Evolutionary conservation across 2,888 invertebrate genomes (phyloP).

Genomic region (Mimachlamys varia): DNA sequence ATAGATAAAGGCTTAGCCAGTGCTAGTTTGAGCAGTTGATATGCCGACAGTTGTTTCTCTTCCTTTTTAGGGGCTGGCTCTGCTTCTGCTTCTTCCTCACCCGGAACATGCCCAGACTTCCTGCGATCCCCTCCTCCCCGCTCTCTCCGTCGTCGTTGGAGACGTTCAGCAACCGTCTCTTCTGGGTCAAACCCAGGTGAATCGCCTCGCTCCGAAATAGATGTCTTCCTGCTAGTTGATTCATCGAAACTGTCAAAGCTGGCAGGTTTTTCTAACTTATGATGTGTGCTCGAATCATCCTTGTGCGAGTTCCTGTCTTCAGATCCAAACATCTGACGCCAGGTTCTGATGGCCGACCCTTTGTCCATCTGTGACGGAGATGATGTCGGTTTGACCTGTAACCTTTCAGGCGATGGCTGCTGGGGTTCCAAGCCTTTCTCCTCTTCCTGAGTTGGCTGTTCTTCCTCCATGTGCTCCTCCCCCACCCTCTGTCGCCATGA

Average conservation of each 20-base stretch:
- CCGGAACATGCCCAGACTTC: neutral
- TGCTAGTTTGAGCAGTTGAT: neutral
- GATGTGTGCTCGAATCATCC: conserved; percentile 42
- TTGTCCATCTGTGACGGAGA: neutral
- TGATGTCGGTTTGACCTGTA: neutral
- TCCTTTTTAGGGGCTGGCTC: neutral
- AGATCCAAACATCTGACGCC: conserved; percentile 34
- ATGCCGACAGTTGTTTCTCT: neutral
- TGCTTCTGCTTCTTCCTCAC: neutral
- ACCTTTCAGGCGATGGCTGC: neutral
- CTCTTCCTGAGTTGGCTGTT: conserved; percentile 52
- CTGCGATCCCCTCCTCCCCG: conserved; percentile 23
- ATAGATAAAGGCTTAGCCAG: neutral
- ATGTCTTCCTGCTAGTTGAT: neutral
- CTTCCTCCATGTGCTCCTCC: conserved; percentile 7
- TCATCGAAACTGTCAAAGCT: conserved; percentile 41
- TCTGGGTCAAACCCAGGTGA: conserved; percentile 5
- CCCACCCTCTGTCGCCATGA: neutral
- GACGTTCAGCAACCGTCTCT: conserved; percentile 2
- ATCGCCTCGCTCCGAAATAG: neutral
- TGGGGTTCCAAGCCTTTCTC: conserved; percentile 50
- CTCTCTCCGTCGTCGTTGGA: neutral
- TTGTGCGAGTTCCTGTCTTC: conserved; percentile 44
- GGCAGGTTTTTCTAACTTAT: conserved; percentile 46
- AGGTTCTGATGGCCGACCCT: conserved; percentile 13